Evolutionary conservation across 2,113 vertebrate species (phyloP).

Genomic region (Hippoglossus stenolepis): DNA sequence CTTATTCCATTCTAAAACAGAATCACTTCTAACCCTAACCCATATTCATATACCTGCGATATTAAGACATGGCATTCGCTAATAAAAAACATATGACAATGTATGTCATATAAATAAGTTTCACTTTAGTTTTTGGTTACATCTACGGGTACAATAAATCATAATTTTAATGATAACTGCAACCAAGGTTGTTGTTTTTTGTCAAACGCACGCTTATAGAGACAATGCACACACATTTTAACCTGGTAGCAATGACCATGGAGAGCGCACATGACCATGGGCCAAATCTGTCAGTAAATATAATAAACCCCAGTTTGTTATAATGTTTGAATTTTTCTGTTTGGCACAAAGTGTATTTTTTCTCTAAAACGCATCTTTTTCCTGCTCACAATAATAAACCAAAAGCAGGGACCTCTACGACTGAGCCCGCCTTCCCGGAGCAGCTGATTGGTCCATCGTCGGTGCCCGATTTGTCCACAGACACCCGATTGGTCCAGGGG

Average conservation of each 20-base stretch:
- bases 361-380: constrained; percentile 1
- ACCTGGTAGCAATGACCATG: constrained; percentile 28
- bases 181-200: not conserved
- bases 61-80: too few species aligned
- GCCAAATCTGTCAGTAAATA: constrained; percentile 20
- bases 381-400: constrained; percentile 32
- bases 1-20: too few species aligned
- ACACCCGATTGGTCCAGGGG: constrained; percentile 67
- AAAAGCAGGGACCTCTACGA: not conserved
- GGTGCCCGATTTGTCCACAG: constrained; percentile 75
- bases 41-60: too few species aligned
- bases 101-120: too few species aligned
- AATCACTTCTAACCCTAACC: too few species aligned
- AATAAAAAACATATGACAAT: too few species aligned
- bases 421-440: constrained; percentile 53
- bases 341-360: constrained; percentile 38
- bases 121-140: too few species aligned
- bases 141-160: too few species aligned
- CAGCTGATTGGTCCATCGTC: constrained; percentile 65
- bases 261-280: not conserved
- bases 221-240: constrained; percentile 13
- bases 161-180: too few species aligned
- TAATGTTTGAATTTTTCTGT: constrained; percentile 35
- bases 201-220: not conserved
- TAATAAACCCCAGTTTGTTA: constrained; percentile 33